Conservation (phyloP, 2,888 invertebrate species). For the Andrena fulva region DNA sequence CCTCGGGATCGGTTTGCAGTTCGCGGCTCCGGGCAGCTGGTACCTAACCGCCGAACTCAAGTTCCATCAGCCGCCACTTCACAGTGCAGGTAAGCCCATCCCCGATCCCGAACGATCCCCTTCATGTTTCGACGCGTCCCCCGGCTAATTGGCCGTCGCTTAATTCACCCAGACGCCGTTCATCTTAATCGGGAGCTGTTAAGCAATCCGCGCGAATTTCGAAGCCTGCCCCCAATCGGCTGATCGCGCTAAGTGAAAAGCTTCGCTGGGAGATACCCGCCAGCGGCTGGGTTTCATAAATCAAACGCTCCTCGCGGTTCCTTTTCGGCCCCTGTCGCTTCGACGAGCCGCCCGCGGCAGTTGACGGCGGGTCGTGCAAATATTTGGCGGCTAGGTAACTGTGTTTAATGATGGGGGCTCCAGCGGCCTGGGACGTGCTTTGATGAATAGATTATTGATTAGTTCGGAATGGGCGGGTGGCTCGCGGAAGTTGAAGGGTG, state of each 20-base stretch:
- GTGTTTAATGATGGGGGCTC: slow-evolving; percentile 11
- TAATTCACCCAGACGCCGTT: slow-evolving; percentile 36
- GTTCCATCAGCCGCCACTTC: slow-evolving; percentile 87
- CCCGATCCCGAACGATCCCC: neutral
- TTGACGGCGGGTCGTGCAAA: neutral
- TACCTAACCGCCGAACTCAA: slow-evolving; percentile 87
- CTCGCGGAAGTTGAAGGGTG: neutral
- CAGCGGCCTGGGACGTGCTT: neutral
- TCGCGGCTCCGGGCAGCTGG: slow-evolving; percentile 83
- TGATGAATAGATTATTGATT: slow-evolving; percentile 20
- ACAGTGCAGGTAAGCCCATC: slow-evolving; percentile 87
- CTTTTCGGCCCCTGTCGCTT: neutral
- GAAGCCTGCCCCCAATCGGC: slow-evolving; percentile 19
- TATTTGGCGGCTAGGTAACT: slow-evolving; percentile 16
- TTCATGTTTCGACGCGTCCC: neutral
- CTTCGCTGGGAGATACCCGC: slow-evolving; percentile 29
- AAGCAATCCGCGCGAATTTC: slow-evolving; percentile 25
- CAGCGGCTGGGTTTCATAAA: slow-evolving; percentile 20
- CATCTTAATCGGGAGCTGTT: slow-evolving; percentile 38
- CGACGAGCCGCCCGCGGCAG: slow-evolving; percentile 23
- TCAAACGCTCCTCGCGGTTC: slow-evolving; percentile 38
- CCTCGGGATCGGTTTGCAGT: slow-evolving; percentile 91
- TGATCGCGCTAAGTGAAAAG: slow-evolving; percentile 50
- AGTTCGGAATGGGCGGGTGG: neutral
- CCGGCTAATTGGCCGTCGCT: slow-evolving; percentile 34